Base-by-base conservation (phyloP, 2,888 invertebrate species). In the Athalia rosae region DNA sequence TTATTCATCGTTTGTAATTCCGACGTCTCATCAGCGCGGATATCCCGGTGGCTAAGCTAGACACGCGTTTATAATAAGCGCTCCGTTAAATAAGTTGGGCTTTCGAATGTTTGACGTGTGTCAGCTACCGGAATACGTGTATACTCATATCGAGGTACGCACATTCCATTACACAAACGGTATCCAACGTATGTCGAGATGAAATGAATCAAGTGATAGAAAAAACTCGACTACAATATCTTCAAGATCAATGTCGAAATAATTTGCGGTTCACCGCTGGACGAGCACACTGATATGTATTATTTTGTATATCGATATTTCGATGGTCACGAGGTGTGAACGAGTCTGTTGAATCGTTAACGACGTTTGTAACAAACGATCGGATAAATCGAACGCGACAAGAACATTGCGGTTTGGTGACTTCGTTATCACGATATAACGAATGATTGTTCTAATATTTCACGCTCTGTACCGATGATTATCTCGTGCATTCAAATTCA, bases 51-150 rank as follows among this genome's bases (percentile, higher is more conserved):
- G 53, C 56, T n/a, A 28, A 69, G 41, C 67, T 50, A 41, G 11
- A 53, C 67, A n/a, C 56, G 11, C 7, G 5, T 48, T 8, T 6
- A 9, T n/a, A 66, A 43, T 41, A 13, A 41, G 11, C 53, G 62
- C 3, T 41, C 9, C 43, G 43, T n/a, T 43, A 58, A 45, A 71
- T 71, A 15, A 58, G 5, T 71, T 43, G 71, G 67, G 9, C 9
- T 8, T 71, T 43, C 58, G 43, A 71, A 56, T 13, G 56, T 15
- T 50, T 58, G 69, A 71, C 69, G 28, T 58, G 15, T 71, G 71
- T 71, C 71, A 43, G 71, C 71, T 71, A 71, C 71, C 45, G 71
- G 50, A 56, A 71, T 58, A 13, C 43, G 45, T 53, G 4, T n/a
- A 53, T 11, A 11, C 11, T 11, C 53, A 9, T n/a, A 53, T 53